Base-by-base conservation (phyloP, 2,113 vertebrate species). In the Colistium nudipinnis region DNA sequence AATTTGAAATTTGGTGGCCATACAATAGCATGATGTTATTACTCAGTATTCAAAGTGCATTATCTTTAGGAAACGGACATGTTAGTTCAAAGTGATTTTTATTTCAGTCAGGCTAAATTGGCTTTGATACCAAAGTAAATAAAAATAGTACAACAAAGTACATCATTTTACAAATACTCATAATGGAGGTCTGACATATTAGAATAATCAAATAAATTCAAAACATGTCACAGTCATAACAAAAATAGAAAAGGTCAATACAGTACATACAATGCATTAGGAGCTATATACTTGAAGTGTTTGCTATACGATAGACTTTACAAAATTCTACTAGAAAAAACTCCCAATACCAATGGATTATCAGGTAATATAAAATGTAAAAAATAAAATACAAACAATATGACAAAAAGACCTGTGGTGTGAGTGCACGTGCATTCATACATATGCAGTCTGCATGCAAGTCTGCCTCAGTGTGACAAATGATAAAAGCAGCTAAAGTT, bases 271-370 rank as follows among this genome's bases (percentile, higher is more conserved):
- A 90, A 89, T 83, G 88, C 76, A 87, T 82, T 76, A 90, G 87
- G 89, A 91, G 89, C 83, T 83, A 89, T 87, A 84, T 89, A 84
- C 24, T 81, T 84, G 64, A 85, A 84, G 73, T 87, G 74, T 83
- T 83, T 85, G 81, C 84, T 87, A 83, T 87, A 76, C 76, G 65
- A 85, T 86, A 88, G 75, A 89, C 86, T 90, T 90, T 89, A 92
- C 90, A 91, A 92, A 92, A 90, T 85, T 86, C 78, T 80, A 89
- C 89, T 92, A 92, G 83, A 89, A 92, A 90, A 90, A 82, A 88
- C 85, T 88, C 89, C 88, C 85, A 80, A 86, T 88, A 87, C 79
- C 70, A 76, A 86, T 86, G 83, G 70, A 87, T 84, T 81, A 87
- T 79, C 65, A 86, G 75, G 74, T 87, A 80, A 85, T 91, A 86